Percentiles rank a stretch among this genome's conserved stretches.
These are phyloP conservation scores for Xiphophorus birchmanni DNA, from an alignment of 2,797 vertebrate species.

Conservation along the genomic window DNA sequence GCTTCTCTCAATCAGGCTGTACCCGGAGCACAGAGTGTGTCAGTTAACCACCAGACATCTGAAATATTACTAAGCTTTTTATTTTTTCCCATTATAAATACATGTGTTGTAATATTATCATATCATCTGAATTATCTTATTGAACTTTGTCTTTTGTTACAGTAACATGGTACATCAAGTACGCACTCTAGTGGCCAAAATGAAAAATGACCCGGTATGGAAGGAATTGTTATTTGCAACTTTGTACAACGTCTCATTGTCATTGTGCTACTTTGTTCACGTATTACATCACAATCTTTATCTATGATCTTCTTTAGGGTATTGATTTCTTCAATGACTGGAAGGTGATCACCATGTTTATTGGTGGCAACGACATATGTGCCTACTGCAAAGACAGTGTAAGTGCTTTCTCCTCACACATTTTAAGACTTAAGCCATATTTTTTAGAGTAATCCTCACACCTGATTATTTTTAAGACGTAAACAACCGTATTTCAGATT, in stretches of 20 bases:
- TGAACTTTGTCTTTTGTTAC: conserved; percentile 43
- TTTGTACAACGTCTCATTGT: neutral
- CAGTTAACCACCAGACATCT: conserved; percentile 41
- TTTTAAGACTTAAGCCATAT: neutral
- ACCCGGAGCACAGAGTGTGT: conserved; percentile 86
- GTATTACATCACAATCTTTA: neutral
- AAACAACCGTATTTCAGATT: neutral
- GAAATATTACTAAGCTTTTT: neutral
- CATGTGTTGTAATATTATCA: neutral
- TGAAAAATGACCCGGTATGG: conserved; percentile 86
- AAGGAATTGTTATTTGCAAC: too few relatives aligned
- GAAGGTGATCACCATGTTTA: conserved; percentile 92
- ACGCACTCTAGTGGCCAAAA: conserved; percentile 80
- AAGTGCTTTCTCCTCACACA: conserved; percentile 51
- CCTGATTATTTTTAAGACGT: neutral
- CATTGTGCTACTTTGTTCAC: neutral
- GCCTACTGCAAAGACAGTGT: conserved; percentile 88
- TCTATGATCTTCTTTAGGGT: conserved; percentile 73
- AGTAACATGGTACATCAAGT: conserved; percentile 86
- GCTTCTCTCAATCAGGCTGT: conserved; percentile 92
- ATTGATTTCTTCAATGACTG: conserved; percentile 88
- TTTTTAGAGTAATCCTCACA: neutral
- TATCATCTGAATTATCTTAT: neutral
- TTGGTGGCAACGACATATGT: conserved; percentile 89
- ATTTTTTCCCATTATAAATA: too few relatives aligned